Evolutionary conservation across 2,113 vertebrate genomes (phyloP).

Genomic region (Lutjanus erythropterus): DNA sequence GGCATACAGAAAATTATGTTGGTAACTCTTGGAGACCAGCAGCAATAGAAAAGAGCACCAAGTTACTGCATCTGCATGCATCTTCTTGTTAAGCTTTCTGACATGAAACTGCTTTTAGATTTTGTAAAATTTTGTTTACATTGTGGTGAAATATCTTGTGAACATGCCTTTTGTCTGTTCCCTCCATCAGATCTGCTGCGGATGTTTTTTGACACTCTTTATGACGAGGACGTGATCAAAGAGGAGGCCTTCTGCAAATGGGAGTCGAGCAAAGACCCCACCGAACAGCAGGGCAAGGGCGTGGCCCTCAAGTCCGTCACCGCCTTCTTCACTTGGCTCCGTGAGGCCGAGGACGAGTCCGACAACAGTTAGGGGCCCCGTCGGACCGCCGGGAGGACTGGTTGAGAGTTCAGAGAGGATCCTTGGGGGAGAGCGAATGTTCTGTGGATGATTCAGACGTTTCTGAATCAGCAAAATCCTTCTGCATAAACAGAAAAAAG

Average conservation of each 20-base stretch:
- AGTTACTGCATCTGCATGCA: too few species aligned
- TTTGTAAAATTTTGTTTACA: neutral
- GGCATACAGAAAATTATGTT: too few species aligned
- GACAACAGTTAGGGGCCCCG: slow-evolving; percentile 92
- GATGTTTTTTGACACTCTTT: slow-evolving; percentile 96
- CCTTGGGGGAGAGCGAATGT: neutral
- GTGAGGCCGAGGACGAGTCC: slow-evolving; percentile 93
- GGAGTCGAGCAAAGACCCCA: slow-evolving; percentile 95
- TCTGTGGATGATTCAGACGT: slow-evolving; percentile 68
- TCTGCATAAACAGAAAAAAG: slow-evolving; percentile 68
- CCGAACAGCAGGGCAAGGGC: slow-evolving; percentile 96
- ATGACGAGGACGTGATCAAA: slow-evolving; percentile 96
- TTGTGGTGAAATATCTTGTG: neutral
- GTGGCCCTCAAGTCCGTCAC: slow-evolving; percentile 98
- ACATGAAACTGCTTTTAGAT: neutral
- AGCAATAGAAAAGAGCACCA: too few species aligned
- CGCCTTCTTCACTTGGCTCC: slow-evolving; percentile 97
- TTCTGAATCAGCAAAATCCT: slow-evolving; percentile 74
- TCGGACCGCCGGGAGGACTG: neutral
- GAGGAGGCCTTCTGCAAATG: slow-evolving; percentile 98
- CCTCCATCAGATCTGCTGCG: slow-evolving; percentile 89
- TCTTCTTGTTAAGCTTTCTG: neutral
- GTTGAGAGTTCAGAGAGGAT: slow-evolving; percentile 15
- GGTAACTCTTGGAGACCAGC: too few species aligned
- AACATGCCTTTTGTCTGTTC: neutral